phyloP scores from a whole-genome alignment of 2,113 vertebrate species.

The Hiodon alosoides region DNA sequence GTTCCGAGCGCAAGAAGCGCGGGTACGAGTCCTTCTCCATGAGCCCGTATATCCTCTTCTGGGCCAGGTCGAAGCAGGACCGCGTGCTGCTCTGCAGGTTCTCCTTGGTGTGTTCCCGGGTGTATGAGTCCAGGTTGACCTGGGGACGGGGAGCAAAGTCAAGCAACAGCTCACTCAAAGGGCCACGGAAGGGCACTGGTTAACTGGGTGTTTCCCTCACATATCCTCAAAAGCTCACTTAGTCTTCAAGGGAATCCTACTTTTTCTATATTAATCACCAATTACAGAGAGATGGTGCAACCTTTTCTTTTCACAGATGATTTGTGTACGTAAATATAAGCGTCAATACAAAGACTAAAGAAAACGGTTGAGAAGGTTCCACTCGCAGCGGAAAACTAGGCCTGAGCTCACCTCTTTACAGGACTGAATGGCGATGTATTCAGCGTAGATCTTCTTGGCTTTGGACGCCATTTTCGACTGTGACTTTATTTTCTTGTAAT shows the following conservation, averaged over 20 bases:
- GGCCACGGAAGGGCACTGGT: too few species aligned
- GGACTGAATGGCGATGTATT: constrained; percentile 82
- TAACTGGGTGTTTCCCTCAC: too few species aligned
- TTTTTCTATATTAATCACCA: not conserved
- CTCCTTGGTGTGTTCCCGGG: constrained; percentile 79
- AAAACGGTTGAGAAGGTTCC: not conserved
- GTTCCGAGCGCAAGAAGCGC: constrained; percentile 82
- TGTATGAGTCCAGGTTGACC: constrained; percentile 88
- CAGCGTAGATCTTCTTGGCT: constrained; percentile 77
- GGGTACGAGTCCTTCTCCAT: constrained; percentile 95
- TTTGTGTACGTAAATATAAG: too few species aligned
- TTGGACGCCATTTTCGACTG: constrained; percentile 80
- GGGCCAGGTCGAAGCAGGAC: constrained; percentile 78
- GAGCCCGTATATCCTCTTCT: constrained; percentile 81
- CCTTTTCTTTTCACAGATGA: too few species aligned
- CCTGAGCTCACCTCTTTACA: constrained; percentile 74
- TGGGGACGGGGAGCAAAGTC: constrained; percentile 36
- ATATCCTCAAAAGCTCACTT: too few species aligned
- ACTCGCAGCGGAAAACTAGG: not conserved
- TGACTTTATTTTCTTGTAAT: constrained; percentile 79
- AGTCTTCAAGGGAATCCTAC: too few species aligned
- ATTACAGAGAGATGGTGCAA: not conserved
- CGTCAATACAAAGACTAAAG: too few species aligned
- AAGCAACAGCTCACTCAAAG: too few species aligned
- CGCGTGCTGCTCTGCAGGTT: constrained; percentile 68